Base-by-base conservation (phyloP, 1,140 invertebrate genomes). In the Zaprionus gabonicus region DNA sequence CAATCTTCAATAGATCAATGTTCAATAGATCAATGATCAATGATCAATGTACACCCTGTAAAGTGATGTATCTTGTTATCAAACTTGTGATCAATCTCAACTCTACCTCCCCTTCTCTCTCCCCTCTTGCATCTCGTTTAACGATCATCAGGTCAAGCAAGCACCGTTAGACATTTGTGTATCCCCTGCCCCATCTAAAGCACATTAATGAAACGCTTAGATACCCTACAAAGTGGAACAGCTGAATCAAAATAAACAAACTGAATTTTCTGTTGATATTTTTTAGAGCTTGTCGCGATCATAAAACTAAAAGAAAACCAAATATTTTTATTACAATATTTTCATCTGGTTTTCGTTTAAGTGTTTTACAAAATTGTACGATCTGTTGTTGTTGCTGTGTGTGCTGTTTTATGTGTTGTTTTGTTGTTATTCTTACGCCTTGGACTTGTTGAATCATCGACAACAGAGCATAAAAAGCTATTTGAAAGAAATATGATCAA, bases 381-480 rank as follows among this genome's bases (percentile, higher is more conserved):
- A 59, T 63, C 31, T 60, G 17, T 17, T 78, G 51, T 78, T 71
- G 59, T 56, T 71, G 63, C 72, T 63, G 63, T 72, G 60, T 58
- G 60, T 58, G 74, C 69, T 59, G 66, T 67, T 58, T 55, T 53
- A 84, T 62, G 68, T 81, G 56, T 84, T 84, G 64, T 58, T 53
- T 56, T 83, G 69, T 78, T 81, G 56, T 84, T 84, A 73, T 84
- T 84, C 74, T 84, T 77, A 80, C 69, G 68, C 77, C 62, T 70
- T 69, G 58, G 77, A 77, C 75, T 78, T 83, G 81, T 83, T 84
- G 81, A 73, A 81, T 83, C 66, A 81, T 84, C 80, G 70, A 81
- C 67, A 70, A 57, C 53, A 62, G 60, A 70, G 79, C 82, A 85
- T 81, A 66, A 79, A 86, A 81, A 70, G 56, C 64, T 4, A 71